Evolutionary conservation across 1,140 invertebrate genomes (phyloP).

Genomic region (Planococcus citri): DNA sequence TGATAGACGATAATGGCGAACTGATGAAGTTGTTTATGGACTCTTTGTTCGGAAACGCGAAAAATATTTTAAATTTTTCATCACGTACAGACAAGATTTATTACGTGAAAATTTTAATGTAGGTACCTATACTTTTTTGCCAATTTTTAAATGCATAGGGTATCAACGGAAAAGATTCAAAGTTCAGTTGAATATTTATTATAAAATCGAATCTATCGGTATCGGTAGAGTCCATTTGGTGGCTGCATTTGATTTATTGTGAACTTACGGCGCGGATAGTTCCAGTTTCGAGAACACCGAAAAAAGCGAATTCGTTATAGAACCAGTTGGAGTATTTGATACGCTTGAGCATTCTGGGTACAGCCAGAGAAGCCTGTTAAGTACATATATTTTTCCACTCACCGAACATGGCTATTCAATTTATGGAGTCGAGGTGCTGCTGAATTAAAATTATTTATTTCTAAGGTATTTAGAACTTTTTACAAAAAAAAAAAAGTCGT

Average conservation of each 20-base stretch:
- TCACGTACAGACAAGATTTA: neutral
- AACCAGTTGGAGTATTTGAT: constrained; percentile 3
- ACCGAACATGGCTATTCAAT: too few relatives aligned
- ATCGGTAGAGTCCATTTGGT: neutral
- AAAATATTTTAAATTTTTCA: constrained; percentile 5
- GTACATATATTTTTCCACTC: neutral
- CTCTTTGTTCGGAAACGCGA: neutral
- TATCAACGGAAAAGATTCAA: neutral
- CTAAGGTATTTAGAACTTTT: too few relatives aligned
- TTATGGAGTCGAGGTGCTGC: too few relatives aligned
- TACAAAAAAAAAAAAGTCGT: too few relatives aligned
- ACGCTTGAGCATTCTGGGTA: neutral
- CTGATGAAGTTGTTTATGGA: neutral
- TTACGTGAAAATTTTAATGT: neutral
- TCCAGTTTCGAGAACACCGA: neutral
- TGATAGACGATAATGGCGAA: neutral
- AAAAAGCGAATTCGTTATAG: neutral
- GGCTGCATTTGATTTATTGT: neutral
- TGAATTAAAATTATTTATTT: too few relatives aligned
- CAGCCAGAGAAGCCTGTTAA: neutral
- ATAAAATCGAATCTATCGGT: neutral
- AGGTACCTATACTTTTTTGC: neutral
- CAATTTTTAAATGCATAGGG: neutral
- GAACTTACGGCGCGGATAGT: neutral
- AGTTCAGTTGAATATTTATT: neutral